Percentiles rank a stretch among this genome's conserved stretches.
Conservation (phyloP, 2,113 vertebrate species). For the Odocoileus hemionus region DNA sequence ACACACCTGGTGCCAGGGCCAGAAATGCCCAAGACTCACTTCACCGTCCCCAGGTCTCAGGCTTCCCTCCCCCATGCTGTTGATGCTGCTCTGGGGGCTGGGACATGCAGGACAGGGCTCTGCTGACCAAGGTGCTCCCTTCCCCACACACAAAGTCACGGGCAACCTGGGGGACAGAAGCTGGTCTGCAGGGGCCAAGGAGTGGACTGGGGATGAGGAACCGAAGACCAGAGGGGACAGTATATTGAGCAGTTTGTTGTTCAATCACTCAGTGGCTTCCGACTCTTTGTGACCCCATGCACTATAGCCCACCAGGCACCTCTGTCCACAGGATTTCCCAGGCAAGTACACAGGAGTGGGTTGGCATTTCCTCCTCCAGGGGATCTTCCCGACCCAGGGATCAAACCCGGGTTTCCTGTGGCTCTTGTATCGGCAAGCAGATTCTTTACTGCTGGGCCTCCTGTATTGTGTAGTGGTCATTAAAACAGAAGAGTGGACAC, state of each 20-base stretch:
- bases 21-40: too few relatives aligned
- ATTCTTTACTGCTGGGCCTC: background rate
- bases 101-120: background rate
- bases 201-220: background rate
- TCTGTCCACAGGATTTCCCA: background rate
- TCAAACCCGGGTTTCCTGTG: background rate
- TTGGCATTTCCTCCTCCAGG: background rate
- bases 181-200: background rate
- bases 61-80: background rate
- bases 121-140: background rate
- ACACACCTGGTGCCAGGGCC: background rate
- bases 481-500: background rate
- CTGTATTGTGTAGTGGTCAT: background rate
- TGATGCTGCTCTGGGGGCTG: background rate
- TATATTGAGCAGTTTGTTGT: too few relatives aligned
- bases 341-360: background rate
- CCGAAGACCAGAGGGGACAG: too few relatives aligned
- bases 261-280: background rate
- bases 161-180: background rate
- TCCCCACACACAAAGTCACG: background rate
- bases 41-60: background rate
- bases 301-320: background rate
- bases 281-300: background rate
- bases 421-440: background rate
- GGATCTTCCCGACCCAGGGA: background rate